phyloP scores from a whole-genome alignment of 1,140 invertebrate species.

The Procambarus clarkii region DNA sequence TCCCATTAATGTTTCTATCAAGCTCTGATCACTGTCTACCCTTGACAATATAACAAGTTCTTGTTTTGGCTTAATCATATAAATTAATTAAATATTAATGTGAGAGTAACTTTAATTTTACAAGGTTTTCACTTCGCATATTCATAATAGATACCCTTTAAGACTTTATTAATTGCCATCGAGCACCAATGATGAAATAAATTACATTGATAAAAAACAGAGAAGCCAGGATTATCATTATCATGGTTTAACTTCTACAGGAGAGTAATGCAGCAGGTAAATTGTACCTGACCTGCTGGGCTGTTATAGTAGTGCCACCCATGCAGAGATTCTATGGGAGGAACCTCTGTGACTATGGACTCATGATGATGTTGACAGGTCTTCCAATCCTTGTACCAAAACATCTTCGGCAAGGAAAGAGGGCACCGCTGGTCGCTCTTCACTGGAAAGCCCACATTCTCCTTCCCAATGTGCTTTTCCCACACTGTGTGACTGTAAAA shows the following conservation, averaged over 20 bases:
- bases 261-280: constrained; percentile 11
- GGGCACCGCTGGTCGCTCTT: constrained; percentile 41
- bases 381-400: constrained; percentile 60
- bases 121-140: too few species aligned
- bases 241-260: background rate
- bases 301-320: constrained; percentile 36
- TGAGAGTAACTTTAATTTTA: too few species aligned
- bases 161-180: background rate
- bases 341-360: constrained; percentile 24
- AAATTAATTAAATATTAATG: too few species aligned
- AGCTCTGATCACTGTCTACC: background rate
- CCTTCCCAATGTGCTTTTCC: constrained; percentile 86
- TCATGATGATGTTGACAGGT: constrained; percentile 63
- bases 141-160: too few species aligned
- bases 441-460: constrained; percentile 78
- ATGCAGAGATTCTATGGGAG: constrained; percentile 17
- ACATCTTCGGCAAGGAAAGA: constrained; percentile 62
- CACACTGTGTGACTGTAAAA: constrained; percentile 83
- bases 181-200: background rate
- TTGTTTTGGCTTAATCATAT: too few species aligned
- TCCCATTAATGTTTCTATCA: background rate
- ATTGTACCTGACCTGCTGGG: constrained; percentile 49
- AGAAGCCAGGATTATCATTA: constrained; percentile 4
- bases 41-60: background rate
- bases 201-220: background rate